Evolutionary conservation across 2,797 vertebrate species (phyloP).

Genomic region (Danio tinwini): DNA sequence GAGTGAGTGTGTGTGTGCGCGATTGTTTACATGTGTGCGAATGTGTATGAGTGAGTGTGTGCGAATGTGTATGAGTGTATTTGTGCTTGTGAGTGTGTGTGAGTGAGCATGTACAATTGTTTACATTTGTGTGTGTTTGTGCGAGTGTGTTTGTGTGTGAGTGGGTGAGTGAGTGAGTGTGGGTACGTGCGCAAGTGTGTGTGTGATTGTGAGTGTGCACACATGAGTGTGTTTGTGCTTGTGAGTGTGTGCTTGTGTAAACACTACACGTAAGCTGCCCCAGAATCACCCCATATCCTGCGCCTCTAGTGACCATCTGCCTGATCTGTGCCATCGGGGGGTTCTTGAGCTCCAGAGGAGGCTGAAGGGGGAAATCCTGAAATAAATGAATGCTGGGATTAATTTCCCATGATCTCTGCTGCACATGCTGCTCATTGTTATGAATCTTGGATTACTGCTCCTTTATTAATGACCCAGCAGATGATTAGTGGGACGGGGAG

Average conservation of each 20-base stretch:
- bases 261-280: not conserved
- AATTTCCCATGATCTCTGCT: constrained; percentile 67
- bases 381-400: constrained; percentile 63
- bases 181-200: no score
- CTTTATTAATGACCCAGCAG: constrained; percentile 73
- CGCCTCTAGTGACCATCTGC: constrained; percentile 35
- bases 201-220: no score
- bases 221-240: not conserved
- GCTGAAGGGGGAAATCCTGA: constrained; percentile 1
- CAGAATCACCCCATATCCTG: not conserved
- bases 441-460: constrained; percentile 76
- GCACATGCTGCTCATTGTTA: constrained; percentile 69
- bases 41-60: no score
- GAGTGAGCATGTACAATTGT: no score
- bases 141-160: no score
- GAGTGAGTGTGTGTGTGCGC: no score
- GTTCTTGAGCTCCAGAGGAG: constrained; percentile 20
- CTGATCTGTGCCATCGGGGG: constrained; percentile 29
- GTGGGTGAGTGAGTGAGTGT: no score
- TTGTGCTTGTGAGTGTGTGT: no score
- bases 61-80: no score
- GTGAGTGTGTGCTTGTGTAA: not conserved
- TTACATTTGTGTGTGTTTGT: no score
- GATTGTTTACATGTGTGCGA: no score
- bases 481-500: constrained; percentile 57